Conservation (phyloP, 2,113 vertebrate genomes). For the Petromus typicus region DNA sequence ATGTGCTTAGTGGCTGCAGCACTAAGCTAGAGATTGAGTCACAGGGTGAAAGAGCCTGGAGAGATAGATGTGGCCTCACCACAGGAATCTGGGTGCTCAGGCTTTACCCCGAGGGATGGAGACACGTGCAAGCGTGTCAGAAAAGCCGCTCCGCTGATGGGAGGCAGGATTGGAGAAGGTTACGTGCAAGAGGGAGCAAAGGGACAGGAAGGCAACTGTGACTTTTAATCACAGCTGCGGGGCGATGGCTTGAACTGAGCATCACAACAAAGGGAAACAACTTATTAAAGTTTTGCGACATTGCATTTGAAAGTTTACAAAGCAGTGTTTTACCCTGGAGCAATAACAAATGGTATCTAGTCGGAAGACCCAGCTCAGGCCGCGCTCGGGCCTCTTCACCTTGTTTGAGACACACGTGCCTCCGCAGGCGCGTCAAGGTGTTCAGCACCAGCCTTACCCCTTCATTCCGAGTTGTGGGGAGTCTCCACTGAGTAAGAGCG, state of each 20-base stretch:
- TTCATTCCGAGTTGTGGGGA: neutral
- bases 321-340: neutral
- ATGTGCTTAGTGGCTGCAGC: too few species aligned
- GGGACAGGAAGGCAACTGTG: neutral
- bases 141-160: neutral
- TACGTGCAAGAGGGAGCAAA: neutral
- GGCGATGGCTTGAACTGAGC: neutral
- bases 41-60: neutral
- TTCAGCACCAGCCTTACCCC: neutral
- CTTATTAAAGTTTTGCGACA: neutral
- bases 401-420: neutral
- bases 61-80: neutral
- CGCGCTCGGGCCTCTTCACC: too few species aligned
- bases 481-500: neutral
- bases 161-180: neutral
- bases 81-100: neutral
- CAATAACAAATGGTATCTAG: neutral
- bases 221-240: neutral
- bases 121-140: neutral
- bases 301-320: slow-evolving; percentile 5
- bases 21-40: neutral
- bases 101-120: neutral
- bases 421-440: neutral
- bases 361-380: too few species aligned
- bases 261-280: neutral